Evolutionary conservation across 2,113 vertebrate genomes (phyloP), one percentile per base, ranked within the genome.

Genomic region (Rynchops niger): DNA sequence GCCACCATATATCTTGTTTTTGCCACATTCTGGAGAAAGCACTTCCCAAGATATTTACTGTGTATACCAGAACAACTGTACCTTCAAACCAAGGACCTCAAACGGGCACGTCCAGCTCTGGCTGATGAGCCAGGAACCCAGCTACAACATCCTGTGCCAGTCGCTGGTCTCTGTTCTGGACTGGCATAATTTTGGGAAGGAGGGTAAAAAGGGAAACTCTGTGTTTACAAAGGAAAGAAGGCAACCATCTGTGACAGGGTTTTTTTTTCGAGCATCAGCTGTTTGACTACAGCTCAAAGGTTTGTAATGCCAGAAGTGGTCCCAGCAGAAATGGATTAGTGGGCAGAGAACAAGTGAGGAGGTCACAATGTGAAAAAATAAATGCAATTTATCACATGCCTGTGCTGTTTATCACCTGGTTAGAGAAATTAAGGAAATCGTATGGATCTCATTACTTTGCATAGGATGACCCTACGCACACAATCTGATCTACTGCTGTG

Each of bases 281-380:
- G 49, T 78, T 88, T 77, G 71, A 90, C 38, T 0, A 0, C 58
- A 83, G 71, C 74, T 97, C 78, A 82, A 65, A 77, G 27, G 71
- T 90, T 93, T 95, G 71, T 79, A 94, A 91, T 93, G 90, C 81
- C 91, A 97, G 94, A 96, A 94, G 53, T 53, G 10, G 43, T 91
- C 95, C 90, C 96, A 67, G 83, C 38, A 93, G 96, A 97, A 95
- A 88, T 53, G 69, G 91, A 91, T 96, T 93, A 93, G 84, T 43
- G 81, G 94, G 95, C 84, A 97, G 79, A 96, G 58, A 92, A 88
- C 53, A 95, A 96, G 74, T 70, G 71, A 92, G 56, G 40, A 95
- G 90, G 58, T 95, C 76, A 86, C 95, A 95, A 94, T 86, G 83
- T 81, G 83, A 94, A 97, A 97, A 97, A 94, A 90, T 86, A 92